Evolutionary conservation across 2,888 invertebrate species (phyloP).

Genomic region (Orchesellides sinensis): DNA sequence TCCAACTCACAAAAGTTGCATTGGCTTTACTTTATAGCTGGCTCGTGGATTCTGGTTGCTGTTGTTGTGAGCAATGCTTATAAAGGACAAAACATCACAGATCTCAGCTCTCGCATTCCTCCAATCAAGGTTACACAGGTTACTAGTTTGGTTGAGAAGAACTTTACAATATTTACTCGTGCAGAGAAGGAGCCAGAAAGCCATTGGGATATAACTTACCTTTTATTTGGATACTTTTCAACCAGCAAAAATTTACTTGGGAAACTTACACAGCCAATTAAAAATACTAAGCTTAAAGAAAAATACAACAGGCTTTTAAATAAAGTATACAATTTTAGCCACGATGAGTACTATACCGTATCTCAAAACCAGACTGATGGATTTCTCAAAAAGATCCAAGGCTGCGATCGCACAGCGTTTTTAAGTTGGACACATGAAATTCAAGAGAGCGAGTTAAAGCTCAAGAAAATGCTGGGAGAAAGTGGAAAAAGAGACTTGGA

Average conservation of each 20-base stretch:
- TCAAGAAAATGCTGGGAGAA: neutral
- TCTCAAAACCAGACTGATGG: neutral
- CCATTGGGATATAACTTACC: neutral
- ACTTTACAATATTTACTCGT: neutral
- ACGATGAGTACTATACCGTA: neutral
- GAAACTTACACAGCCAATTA: too few relatives aligned
- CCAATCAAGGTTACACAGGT: neutral
- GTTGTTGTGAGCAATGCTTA: neutral
- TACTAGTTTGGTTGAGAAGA: neutral
- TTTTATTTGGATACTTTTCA: too few relatives aligned
- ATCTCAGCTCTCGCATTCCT: neutral
- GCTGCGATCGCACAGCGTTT: neutral
- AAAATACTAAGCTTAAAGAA: neutral
- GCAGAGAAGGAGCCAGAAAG: neutral
- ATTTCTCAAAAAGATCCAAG: neutral
- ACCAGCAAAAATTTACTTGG: too few relatives aligned
- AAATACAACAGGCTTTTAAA: neutral
- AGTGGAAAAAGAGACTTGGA: neutral
- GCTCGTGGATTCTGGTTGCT: neutral
- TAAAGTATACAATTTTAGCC: neutral
- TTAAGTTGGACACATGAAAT: neutral
- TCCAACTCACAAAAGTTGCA: neutral
- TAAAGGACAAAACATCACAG: neutral
- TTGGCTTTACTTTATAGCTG: neutral
- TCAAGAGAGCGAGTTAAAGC: neutral